A percentile compares a stretch with the other conserved stretches of the same genome.
Conservation (phyloP, 2,888 invertebrate genomes). For the Epistrophella euchroma region DNA sequence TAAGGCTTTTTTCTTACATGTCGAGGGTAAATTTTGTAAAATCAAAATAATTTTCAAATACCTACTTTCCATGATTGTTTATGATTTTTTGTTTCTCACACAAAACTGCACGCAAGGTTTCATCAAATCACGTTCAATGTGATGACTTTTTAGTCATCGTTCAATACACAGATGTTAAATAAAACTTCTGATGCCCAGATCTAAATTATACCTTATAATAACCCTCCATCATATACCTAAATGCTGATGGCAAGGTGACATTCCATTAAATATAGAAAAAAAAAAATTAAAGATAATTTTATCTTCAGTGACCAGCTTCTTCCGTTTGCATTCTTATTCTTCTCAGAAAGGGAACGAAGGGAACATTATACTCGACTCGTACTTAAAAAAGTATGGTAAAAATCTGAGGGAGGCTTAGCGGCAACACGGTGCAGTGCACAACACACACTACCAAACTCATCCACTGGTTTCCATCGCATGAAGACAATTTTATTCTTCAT, state of each 20-base stretch:
- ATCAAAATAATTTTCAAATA: too few relatives aligned
- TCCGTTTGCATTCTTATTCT: constrained; percentile 39
- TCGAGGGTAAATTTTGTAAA: too few relatives aligned
- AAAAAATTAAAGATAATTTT: not conserved
- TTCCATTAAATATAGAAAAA: constrained; percentile 55
- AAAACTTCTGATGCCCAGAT: not conserved
- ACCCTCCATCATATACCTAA: constrained; percentile 24
- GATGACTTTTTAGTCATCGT: not conserved
- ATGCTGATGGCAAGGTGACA: constrained; percentile 50
- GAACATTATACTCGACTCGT: constrained; percentile 11
- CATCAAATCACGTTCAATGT: constrained; percentile 39
- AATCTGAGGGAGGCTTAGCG: constrained; percentile 31
- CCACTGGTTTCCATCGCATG: constrained; percentile 5
- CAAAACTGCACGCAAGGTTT: not conserved
- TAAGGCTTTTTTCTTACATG: too few relatives aligned
- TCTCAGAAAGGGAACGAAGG: constrained; percentile 1
- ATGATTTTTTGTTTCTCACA: not conserved
- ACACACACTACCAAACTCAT: constrained; percentile 6
- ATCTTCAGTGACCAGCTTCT: constrained; percentile 40
- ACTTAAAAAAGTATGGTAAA: constrained; percentile 20
- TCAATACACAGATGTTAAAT: not conserved
- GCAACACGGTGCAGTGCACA: constrained; percentile 1
- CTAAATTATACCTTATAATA: constrained; percentile 49
- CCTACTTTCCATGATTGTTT: too few relatives aligned
- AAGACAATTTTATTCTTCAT: not conserved